A percentile compares a stretch with the other conserved stretches of the same genome.
These are phyloP conservation scores for Laterallus jamaicensis DNA, from an alignment of 2,113 vertebrate species.

Conservation along the genomic window DNA sequence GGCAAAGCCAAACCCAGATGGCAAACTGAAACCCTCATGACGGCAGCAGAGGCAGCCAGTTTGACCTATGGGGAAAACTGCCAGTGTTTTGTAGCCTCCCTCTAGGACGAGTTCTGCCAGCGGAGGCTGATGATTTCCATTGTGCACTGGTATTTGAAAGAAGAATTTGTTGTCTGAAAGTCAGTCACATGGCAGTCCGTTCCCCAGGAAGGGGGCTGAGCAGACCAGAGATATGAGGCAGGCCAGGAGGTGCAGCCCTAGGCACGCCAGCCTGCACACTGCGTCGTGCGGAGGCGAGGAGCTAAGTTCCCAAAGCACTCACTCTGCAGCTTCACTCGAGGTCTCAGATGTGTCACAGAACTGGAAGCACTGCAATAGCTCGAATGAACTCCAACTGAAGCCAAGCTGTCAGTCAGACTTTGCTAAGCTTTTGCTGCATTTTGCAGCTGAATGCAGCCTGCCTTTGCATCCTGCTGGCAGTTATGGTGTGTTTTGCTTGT, in stretches of 20 bases:
- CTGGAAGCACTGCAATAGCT: not conserved
- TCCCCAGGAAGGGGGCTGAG: not conserved
- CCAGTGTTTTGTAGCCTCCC: not conserved
- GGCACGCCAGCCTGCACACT: fast-evolving
- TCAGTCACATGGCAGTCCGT: not conserved
- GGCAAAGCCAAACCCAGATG: not conserved
- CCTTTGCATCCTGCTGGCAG: not conserved
- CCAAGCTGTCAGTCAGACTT: not conserved
- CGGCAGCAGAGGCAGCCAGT: no score
- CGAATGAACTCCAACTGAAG: not conserved
- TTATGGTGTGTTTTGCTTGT: not conserved
- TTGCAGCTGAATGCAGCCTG: not conserved
- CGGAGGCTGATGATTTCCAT: not conserved
- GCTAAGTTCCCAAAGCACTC: not conserved
- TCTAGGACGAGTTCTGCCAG: not conserved
- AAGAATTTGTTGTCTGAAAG: not conserved
- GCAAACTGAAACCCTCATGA: not conserved
- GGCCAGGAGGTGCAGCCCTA: not conserved
- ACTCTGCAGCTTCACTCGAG: not conserved
- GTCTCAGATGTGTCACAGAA: not conserved
- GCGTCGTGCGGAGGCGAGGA: fast-evolving
- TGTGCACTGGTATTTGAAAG: not conserved
- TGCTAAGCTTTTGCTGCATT: not conserved
- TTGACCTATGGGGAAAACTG: not conserved
- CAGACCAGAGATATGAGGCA: not conserved